Evolutionary conservation across 1,140 invertebrate species (phyloP).

Genomic region (Drosophila littoralis): DNA sequence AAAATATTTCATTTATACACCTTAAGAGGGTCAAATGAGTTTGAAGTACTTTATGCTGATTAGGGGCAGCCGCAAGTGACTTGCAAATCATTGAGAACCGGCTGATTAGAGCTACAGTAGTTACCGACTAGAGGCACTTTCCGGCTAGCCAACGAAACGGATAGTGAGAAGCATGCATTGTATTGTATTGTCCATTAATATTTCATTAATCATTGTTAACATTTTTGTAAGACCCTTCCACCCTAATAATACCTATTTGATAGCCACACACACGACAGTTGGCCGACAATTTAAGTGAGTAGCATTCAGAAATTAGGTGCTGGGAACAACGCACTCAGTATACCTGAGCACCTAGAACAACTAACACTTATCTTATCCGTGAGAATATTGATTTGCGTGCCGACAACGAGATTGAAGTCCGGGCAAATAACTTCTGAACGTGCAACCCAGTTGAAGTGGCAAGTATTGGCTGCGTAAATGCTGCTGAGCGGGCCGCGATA

Average conservation of each 20-base stretch:
- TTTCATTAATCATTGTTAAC: conserved; percentile 32
- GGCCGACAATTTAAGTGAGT: background rate
- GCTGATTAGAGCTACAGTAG: conserved; percentile 28
- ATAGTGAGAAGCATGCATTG: too few species aligned
- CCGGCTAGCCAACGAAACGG: too few species aligned
- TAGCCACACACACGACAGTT: conserved; percentile 5
- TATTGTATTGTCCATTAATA: conserved; percentile 27
- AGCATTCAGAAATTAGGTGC: conserved; percentile 12
- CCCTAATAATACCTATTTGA: conserved; percentile 28
- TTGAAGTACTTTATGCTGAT: conserved; percentile 8
- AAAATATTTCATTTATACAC: too few species aligned
- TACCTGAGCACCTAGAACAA: background rate
- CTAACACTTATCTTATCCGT: conserved; percentile 46
- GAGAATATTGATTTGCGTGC: conserved; percentile 26
- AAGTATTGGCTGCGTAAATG: conserved; percentile 23
- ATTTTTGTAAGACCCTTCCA: background rate
- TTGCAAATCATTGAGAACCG: conserved; percentile 10
- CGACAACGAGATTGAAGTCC: conserved; percentile 5
- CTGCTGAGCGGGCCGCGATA: conserved; percentile 19
- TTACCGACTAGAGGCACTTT: background rate
- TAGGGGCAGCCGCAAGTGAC: background rate
- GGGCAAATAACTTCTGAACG: background rate
- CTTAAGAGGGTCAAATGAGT: background rate
- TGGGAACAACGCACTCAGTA: background rate
- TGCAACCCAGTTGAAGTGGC: conserved; percentile 8